Percentiles rank a stretch among this genome's conserved stretches.
These are phyloP conservation scores for Brachypodius melanocephalos DNA, from an alignment of 2,113 vertebrate species.

Conservation along the genomic window DNA sequence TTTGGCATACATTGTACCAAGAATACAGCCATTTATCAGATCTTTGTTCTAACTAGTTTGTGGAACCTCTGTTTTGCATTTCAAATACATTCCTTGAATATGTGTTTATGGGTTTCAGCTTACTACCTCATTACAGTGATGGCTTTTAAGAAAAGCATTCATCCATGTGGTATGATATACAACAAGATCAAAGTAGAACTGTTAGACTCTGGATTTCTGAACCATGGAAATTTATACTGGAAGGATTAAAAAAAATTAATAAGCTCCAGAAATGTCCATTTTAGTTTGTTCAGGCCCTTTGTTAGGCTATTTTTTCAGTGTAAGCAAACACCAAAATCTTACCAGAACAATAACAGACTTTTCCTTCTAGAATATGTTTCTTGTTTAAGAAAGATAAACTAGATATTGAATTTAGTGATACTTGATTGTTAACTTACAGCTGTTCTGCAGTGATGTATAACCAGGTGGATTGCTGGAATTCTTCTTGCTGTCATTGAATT, in stretches of 20 bases:
- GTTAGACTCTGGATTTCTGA: not conserved
- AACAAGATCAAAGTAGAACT: not conserved
- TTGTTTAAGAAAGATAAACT: not conserved
- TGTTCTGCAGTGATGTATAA: not conserved
- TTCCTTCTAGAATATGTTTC: not conserved
- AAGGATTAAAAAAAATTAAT: not conserved
- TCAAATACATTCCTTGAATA: not conserved
- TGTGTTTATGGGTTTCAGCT: not conserved
- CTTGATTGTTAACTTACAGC: not conserved
- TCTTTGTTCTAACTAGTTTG: not conserved
- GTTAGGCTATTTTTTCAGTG: not conserved
- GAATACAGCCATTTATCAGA: not conserved
- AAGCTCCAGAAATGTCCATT: not conserved
- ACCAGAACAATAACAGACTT: not conserved
- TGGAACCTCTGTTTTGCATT: not conserved
- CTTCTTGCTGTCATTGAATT: not conserved
- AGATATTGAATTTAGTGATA: not conserved
- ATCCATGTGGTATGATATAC: not conserved
- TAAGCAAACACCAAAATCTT: not conserved
- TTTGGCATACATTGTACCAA: not conserved
- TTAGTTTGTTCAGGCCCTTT: not conserved
- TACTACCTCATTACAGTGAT: not conserved
- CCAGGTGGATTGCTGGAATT: not conserved
- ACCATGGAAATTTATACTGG: not conserved
- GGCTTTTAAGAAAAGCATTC: not conserved